A percentile compares a stretch with the other conserved stretches of the same genome.
Evolutionary conservation across 2,888 invertebrate genomes (phyloP).

Genomic region (Dichetophora obliterata): DNA sequence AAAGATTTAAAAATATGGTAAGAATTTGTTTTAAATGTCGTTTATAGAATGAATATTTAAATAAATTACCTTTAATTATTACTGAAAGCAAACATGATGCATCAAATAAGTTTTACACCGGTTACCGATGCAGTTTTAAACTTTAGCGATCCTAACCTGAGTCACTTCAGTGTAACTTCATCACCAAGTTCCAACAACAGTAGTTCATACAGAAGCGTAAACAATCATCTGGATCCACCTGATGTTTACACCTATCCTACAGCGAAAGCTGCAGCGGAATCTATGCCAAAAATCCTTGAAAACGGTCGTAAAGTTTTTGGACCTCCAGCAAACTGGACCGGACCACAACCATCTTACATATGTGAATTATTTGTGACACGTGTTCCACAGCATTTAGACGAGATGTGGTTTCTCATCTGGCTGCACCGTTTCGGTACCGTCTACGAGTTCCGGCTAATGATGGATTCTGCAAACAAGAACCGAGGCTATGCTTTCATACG

Average conservation of each 20-base stretch:
- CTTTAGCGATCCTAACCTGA: background rate
- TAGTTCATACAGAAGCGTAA: background rate
- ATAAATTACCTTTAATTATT: no score
- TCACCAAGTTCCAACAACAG: background rate
- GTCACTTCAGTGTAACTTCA: background rate
- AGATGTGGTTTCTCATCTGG: slow-evolving; percentile 50
- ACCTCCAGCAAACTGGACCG: slow-evolving; percentile 51
- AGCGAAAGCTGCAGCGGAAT: slow-evolving; percentile 42
- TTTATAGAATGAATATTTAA: no score
- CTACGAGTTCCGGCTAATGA: slow-evolving; percentile 58
- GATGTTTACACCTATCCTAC: slow-evolving; percentile 8
- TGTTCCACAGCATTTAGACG: slow-evolving; percentile 54
- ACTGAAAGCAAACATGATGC: no score
- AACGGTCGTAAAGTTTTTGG: slow-evolving; percentile 55
- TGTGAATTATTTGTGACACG: slow-evolving; percentile 56
- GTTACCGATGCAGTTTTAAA: background rate
- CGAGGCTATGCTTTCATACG: slow-evolving; percentile 56
- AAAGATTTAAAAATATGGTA: no score
- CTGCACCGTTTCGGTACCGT: slow-evolving; percentile 55
- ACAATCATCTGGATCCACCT: background rate
- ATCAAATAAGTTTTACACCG: no score
- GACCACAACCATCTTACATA: slow-evolving; percentile 49
- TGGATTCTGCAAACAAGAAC: slow-evolving; percentile 53
- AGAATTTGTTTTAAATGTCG: no score
- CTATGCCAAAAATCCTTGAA: slow-evolving; percentile 50